phyloP scores from a whole-genome alignment of 1,140 invertebrate genomes.

The Tetranychus urticae region DNA sequence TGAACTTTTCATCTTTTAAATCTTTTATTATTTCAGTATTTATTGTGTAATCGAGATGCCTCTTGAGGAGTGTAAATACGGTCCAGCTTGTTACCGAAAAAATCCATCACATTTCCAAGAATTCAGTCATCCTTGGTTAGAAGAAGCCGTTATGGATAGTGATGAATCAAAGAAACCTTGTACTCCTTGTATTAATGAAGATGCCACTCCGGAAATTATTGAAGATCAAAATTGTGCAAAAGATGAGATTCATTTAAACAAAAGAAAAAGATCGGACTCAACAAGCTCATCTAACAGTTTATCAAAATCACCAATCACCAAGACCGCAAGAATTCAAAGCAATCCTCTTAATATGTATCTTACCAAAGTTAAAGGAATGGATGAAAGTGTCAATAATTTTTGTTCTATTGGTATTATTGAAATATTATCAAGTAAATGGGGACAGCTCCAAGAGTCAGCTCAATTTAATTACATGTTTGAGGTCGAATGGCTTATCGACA shows the following conservation, averaged over 20 bases:
- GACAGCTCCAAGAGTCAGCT: slow-evolving; percentile 6
- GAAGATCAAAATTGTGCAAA: background rate
- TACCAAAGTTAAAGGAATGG: slow-evolving; percentile 17
- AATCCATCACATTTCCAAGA: slow-evolving; percentile 46
- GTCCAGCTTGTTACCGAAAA: slow-evolving; percentile 54
- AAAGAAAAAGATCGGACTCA: background rate
- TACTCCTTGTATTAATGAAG: too few relatives aligned
- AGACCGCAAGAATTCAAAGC: background rate
- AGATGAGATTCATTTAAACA: background rate
- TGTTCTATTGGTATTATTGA: slow-evolving; percentile 18
- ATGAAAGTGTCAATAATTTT: slow-evolving; percentile 15
- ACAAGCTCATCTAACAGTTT: background rate
- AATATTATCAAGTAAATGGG: slow-evolving; percentile 10
- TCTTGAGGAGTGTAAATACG: slow-evolving; percentile 39
- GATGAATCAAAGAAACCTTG: too few relatives aligned
- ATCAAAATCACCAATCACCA: background rate
- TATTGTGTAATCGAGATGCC: too few relatives aligned
- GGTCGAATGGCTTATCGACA: slow-evolving; percentile 42
- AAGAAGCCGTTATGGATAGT: background rate
- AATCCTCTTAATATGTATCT: slow-evolving; percentile 6
- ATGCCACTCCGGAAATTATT: too few relatives aligned
- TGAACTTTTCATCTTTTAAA: too few relatives aligned
- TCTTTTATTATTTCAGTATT: too few relatives aligned
- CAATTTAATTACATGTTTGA: slow-evolving; percentile 87
- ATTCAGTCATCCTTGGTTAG: slow-evolving; percentile 40